Percentiles rank a stretch among this genome's conserved stretches.
Evolutionary conservation across 2,113 vertebrate genomes (phyloP).

Genomic region (Redunca redunca): DNA sequence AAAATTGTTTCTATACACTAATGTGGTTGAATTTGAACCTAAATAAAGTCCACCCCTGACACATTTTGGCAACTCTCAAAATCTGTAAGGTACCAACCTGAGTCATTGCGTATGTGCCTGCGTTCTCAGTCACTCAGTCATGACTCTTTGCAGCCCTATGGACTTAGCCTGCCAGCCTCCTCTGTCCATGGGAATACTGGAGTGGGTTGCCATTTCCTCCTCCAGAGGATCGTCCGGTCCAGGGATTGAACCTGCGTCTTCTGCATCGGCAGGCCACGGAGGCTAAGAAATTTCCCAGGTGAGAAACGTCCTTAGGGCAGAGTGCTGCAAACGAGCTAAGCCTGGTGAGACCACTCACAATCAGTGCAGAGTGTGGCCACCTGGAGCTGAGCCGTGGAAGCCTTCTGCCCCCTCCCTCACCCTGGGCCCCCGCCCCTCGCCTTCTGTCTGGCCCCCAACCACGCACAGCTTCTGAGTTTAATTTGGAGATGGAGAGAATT

Average conservation of each 20-base stretch:
- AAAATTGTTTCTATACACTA: neutral
- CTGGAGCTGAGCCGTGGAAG: neutral
- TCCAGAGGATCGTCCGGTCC: rapidly evolving
- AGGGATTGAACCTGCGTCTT: rapidly evolving
- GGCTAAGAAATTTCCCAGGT: neutral
- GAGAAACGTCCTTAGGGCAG: neutral
- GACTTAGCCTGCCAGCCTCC: neutral
- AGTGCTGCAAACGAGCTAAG: rapidly evolving
- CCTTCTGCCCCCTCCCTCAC: neutral
- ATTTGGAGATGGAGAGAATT: neutral
- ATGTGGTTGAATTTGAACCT: neutral
- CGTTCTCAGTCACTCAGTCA: neutral
- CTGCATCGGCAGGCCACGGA: neutral
- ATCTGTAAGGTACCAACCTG: neutral
- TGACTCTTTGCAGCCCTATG: neutral
- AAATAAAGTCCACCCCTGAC: neutral
- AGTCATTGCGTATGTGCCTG: neutral
- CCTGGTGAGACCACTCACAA: neutral
- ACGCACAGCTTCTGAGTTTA: neutral
- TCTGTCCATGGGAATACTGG: neutral
- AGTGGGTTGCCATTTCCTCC: neutral
- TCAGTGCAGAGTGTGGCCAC: neutral
- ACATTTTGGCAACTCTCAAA: neutral
- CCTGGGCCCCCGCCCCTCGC: neutral
- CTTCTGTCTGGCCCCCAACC: neutral